A percentile compares a stretch with the other conserved stretches of the same genome.
phyloP scores from a whole-genome alignment of 1,140 invertebrate genomes.

The Drosophila subpulchrella region DNA sequence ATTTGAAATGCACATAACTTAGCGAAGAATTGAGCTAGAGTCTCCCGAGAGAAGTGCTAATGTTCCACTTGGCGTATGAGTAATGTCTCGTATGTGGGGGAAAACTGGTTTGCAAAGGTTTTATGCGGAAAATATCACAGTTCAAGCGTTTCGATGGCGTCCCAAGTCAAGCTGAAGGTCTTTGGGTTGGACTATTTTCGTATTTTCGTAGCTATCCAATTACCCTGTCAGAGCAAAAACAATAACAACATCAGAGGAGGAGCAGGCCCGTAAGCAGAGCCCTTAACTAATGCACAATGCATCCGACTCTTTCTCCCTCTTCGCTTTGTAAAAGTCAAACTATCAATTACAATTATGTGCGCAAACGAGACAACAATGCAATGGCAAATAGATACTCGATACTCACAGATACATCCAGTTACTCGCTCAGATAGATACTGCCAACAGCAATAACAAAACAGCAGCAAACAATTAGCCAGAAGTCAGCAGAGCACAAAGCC shows the following conservation, averaged over 20 bases:
- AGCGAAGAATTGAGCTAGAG: conserved; percentile 16
- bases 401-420: conserved; percentile 38
- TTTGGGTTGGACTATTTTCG: conserved; percentile 60
- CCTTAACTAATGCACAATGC: conserved; percentile 71
- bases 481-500: conserved; percentile 63
- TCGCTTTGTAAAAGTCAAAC: conserved; percentile 64
- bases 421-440: conserved; percentile 34
- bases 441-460: conserved; percentile 24
- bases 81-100: conserved; percentile 37
- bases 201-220: conserved; percentile 57
- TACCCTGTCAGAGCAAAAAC: conserved; percentile 41
- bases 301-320: conserved; percentile 6
- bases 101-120: conserved; percentile 35
- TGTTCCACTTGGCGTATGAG: conserved; percentile 62
- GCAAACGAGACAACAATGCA: conserved; percentile 60
- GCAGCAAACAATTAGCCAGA: conserved; percentile 69
- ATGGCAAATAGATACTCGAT: conserved; percentile 46
- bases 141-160: conserved; percentile 17
- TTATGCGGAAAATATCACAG: conserved; percentile 49
- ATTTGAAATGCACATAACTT: conserved; percentile 74
- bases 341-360: conserved; percentile 80
- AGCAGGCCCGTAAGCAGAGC: conserved; percentile 48
- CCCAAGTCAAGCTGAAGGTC: conserved; percentile 23
- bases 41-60: conserved; percentile 18
- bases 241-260: conserved; percentile 33